Base-by-base conservation (phyloP, 2,797 vertebrate species). In the Cossypha caffra region DNA sequence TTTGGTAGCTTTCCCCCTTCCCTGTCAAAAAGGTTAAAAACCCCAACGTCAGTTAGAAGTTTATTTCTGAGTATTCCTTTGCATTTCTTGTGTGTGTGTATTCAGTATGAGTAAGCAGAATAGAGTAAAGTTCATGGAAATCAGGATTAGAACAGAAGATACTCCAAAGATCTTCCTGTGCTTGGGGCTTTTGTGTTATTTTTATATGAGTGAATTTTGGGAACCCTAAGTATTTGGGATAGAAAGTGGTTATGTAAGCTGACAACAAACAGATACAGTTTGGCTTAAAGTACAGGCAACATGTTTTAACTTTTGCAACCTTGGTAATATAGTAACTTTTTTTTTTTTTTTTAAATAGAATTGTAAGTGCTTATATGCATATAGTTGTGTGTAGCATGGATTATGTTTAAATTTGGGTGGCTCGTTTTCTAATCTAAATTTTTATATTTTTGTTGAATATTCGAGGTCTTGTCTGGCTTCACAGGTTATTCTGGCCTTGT, bases 31-130 rank as follows among this genome's bases (percentile, higher is more conserved):
- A 90, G 50, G 38, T 68, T 89, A 35, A 87, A 85, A 91, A 62
- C 24, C 1, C 1, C 23, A 37, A 67, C 7, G 58, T 86, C 54
- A 73, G 33, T 37, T 57, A 12, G 29, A 48, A 37, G 42, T 68
- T 64, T 29, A 68, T 48, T 71, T 88, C 62, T 90, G 38, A 71
- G 33, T 71, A 23, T 90, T 86, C 24, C 55, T 89, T 63, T 75
- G 50, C 40, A 25, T 82, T 85, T 86, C 38, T 80, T 68, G 23
- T 62, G 15, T 61, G 28, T 72, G 16, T 62, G 9, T 78, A 3
- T 72, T 84, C 35, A 33, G 31, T 43, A 42, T 62, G 48, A 87
- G 28, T 77, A 88, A 94, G 61, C 50, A 74, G 76, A 91, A 69
- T 26, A 74, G 76, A 91, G 66, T 26, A 40, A 73, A 89, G 48